Evolutionary conservation across 1,140 invertebrate genomes (phyloP).

Genomic region (Papilio helenus): DNA sequence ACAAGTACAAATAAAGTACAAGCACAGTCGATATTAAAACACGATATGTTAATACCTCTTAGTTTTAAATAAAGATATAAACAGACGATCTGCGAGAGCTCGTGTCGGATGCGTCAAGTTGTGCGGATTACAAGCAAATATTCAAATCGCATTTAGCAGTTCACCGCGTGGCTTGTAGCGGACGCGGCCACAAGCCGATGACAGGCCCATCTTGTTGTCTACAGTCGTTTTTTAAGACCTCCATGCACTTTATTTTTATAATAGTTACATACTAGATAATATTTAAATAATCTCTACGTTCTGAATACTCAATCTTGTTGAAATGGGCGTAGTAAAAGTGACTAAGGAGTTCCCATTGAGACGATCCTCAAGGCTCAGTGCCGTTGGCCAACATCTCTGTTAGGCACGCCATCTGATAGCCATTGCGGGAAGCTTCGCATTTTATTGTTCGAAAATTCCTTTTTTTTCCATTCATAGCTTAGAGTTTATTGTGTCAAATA

Average conservation of each 20-base stretch:
- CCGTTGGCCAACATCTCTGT: slow-evolving; percentile 16
- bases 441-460: slow-evolving; percentile 10
- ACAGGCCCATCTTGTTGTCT: slow-evolving; percentile 24
- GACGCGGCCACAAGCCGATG: neutral
- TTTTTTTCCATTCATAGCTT: slow-evolving; percentile 13
- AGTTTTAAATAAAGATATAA: slow-evolving; percentile 16
- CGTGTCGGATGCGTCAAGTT: slow-evolving; percentile 11
- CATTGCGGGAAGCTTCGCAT: neutral
- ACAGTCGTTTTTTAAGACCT: neutral
- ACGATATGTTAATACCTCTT: neutral
- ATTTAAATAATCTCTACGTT: neutral
- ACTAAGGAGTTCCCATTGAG: slow-evolving; percentile 8
- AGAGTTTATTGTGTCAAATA: neutral
- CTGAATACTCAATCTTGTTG: neutral
- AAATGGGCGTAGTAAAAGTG: neutral
- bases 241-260: neutral
- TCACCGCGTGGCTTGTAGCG: neutral
- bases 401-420: slow-evolving; percentile 27
- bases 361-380: neutral
- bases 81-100: neutral
- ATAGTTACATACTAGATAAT: neutral
- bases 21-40: neutral
- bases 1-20: neutral
- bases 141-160: slow-evolving; percentile 33
- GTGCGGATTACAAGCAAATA: slow-evolving; percentile 30